Evolutionary conservation across 2,888 invertebrate genomes (phyloP).

Genomic region (Masnerella sp.): DNA sequence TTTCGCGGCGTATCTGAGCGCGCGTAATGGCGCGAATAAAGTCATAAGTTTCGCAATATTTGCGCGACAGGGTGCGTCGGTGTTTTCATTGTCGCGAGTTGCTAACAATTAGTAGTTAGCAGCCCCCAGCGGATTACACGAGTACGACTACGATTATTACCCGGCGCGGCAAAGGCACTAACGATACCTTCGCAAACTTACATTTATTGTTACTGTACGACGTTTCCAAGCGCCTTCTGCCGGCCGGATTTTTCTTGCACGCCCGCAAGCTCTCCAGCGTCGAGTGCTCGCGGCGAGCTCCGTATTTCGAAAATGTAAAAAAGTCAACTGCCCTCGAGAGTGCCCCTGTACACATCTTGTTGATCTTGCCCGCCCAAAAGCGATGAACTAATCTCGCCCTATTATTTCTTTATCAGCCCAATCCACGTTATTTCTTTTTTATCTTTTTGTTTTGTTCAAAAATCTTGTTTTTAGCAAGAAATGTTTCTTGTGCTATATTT

Average conservation of each 20-base stretch:
- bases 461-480: no score
- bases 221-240: conserved; percentile 63
- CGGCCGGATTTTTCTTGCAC: conserved; percentile 55
- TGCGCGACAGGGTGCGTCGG: conserved; percentile 48
- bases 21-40: conserved; percentile 52
- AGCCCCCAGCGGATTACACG: conserved; percentile 62
- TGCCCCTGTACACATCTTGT: conserved; percentile 42
- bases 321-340: conserved; percentile 59
- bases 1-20: conserved; percentile 44
- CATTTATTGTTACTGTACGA: conserved; percentile 71
- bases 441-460: no score
- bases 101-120: conserved; percentile 70
- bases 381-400: conserved; percentile 45
- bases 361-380: conserved; percentile 40
- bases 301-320: conserved; percentile 57
- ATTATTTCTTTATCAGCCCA: conserved; percentile 50
- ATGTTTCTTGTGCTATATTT: no score
- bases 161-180: conserved; percentile 67
- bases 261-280: conserved; percentile 29
- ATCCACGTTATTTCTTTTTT: no score
- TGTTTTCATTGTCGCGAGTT: conserved; percentile 65
- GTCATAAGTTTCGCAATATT: conserved; percentile 57
- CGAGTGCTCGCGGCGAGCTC: conserved; percentile 43
- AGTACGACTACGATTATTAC: conserved; percentile 66
- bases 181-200: conserved; percentile 72